A percentile compares a stretch with the other conserved stretches of the same genome.
phyloP scores from a whole-genome alignment of 2,797 vertebrate species.

The Enteromius radiatus region DNA sequence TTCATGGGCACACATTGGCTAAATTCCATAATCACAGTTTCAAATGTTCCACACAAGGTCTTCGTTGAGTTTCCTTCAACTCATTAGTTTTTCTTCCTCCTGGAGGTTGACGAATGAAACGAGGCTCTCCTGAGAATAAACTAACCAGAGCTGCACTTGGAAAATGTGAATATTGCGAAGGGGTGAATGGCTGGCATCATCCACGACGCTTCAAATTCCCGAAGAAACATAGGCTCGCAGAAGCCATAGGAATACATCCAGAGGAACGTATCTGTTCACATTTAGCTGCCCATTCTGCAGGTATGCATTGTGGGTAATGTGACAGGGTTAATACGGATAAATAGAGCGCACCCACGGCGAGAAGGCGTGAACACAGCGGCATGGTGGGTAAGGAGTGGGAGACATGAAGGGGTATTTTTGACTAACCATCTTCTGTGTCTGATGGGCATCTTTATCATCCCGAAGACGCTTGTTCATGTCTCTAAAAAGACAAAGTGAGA shows the following conservation, averaged over 20 bases:
- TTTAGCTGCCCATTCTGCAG: slow-evolving; percentile 20
- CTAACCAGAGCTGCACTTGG: background rate
- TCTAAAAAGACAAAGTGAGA: slow-evolving; percentile 71
- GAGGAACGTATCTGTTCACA: background rate
- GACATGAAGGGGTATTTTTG: slow-evolving; percentile 66
- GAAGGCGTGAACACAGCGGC: slow-evolving; percentile 48
- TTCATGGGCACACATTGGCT: background rate
- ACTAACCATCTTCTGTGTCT: slow-evolving; percentile 86
- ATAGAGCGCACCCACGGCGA: slow-evolving; percentile 54
- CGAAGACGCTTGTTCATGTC: slow-evolving; percentile 93
- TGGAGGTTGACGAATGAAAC: background rate
- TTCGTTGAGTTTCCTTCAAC: slow-evolving; percentile 1
- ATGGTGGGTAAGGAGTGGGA: slow-evolving; percentile 48
- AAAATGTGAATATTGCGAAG: slow-evolving; percentile 1
- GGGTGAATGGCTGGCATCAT: background rate
- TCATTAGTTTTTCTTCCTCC: slow-evolving; percentile 23
- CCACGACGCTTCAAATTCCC: background rate
- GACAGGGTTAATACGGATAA: slow-evolving; percentile 68
- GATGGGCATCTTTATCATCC: slow-evolving; percentile 89
- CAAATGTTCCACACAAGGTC: slow-evolving; percentile 11
- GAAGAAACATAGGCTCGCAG: background rate
- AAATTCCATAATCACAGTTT: slow-evolving; percentile 23
- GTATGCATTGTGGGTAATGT: slow-evolving; percentile 16
- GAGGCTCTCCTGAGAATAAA: background rate
- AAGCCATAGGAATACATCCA: slow-evolving; percentile 13